Evolutionary conservation across 2,797 vertebrate species (phyloP), one percentile per base, ranked within the genome.

Genomic region (Pseudochirops cupreus): DNA sequence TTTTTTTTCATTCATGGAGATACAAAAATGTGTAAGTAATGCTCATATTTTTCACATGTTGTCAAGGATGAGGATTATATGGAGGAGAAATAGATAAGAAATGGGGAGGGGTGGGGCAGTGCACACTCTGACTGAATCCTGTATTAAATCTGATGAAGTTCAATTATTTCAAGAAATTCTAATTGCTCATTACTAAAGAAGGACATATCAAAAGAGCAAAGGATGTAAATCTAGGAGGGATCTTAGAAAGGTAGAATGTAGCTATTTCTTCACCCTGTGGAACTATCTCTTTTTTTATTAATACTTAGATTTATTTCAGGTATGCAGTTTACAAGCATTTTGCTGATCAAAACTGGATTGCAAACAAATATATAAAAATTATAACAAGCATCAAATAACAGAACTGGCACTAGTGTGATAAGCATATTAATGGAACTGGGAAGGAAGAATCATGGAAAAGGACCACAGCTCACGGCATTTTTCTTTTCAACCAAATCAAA

Each of bases 341-440:
- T 99, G 98, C 97, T 99, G 99, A 99, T 99, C 99, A 99, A 99
- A 99, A 99, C 95, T 98, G 96, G 98, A 98, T 96, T 98, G 99
- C 99, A 99, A 99, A 99, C 99, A 99, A 99, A 99, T 99, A 99
- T 99, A 99, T 99, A 99, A 99, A 99, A 99, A 99, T 98, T 97
- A 98, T 99, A 98, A 98, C 98, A 99, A 99, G 99, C 99, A 98
- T 98, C 99, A 98, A 99, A 98, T 98, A 99, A 99, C 98, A 57
- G 98, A 98, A 99, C 99, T 99, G 99, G 99, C 99, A 99, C 99
- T 99, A 99, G 99, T 99, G 99, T 99, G 99, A 97, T 98, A 99
- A 99, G 99, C 98, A 90, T 97, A 98, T 98, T 98, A 98, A 98
- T 98, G 98, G 98, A 99, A 97, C 97, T 96, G 93, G 97, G 98